phyloP scores from a whole-genome alignment of 1,140 invertebrate species.

The Fopius arisanus region DNA sequence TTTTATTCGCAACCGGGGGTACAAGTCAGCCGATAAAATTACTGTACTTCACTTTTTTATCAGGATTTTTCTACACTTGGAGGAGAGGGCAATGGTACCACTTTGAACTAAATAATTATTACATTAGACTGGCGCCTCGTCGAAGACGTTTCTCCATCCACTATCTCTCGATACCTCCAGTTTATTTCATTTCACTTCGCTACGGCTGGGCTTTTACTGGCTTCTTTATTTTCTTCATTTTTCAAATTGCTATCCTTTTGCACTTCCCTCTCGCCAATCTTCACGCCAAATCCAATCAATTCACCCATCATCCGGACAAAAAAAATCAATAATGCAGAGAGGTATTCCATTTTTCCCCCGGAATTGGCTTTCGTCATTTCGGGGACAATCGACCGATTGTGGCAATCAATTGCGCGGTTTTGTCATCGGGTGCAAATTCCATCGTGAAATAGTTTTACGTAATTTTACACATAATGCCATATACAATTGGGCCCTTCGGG shows the following conservation, averaged over 20 bases:
- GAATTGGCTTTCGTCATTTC: not conserved
- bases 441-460: too few relatives aligned
- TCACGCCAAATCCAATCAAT: not conserved
- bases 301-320: not conserved
- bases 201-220: not conserved
- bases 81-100: not conserved
- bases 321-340: not conserved
- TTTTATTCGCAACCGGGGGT: not conserved
- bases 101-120: conserved; percentile 28
- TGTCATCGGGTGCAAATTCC: too few relatives aligned
- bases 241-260: not conserved
- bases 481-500: too few relatives aligned
- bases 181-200: conserved; percentile 1
- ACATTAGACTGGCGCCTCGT: conserved; percentile 26
- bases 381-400: not conserved
- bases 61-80: not conserved
- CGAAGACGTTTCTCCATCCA: not conserved
- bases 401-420: too few relatives aligned
- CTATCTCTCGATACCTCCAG: not conserved
- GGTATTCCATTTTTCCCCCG: not conserved
- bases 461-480: too few relatives aligned
- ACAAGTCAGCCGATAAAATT: not conserved
- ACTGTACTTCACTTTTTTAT: not conserved
- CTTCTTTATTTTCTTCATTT: not conserved
- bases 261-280: conserved; percentile 4